Evolutionary conservation across 2,797 vertebrate genomes (phyloP), one percentile per base, ranked within the genome.

Genomic region (Chaetodon trifasciatus): DNA sequence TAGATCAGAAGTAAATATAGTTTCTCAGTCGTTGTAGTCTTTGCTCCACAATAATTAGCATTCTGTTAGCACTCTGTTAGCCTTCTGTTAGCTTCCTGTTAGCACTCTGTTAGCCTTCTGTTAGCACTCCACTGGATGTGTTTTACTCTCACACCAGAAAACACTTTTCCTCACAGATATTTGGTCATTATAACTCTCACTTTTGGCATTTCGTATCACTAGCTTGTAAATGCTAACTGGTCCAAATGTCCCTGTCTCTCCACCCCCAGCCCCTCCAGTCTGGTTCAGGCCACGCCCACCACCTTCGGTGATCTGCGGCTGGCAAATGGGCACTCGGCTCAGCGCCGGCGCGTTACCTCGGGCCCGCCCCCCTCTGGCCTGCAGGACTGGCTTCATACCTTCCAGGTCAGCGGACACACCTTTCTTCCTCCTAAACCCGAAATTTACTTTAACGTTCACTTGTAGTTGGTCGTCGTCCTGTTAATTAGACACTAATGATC

Each of bases 321-420:
- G 85, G 97, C 97, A 94, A 98, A 97, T 69, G 97, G 97, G 55
- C 97, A 96, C 84, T 97, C 97, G 5, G 97, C 97, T 76, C 97
- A 98, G 24, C 93, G 97, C 24, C 96, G 97, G 35, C 95, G 96
- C 23, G 96, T 98, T 66, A 97, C 96, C 74, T 97, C 96, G 0
- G 97, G 97, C 57, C 97, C 97, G 9, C 97, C 97, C 0, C 97
- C 97, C 0, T 93, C 96, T 0, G 97, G 97, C 79, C 96, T 98
- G 62, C 97, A 98, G 90, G 97, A 98, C 85, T 98, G 97, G 97
- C 96, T 98, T 60, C 97, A 96, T 57, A 97, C 95, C 89, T 98
- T 98, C 88, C 97, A 98, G 97, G 97, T 98, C 79, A 94, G 74
- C 21, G 28, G 11, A 0, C 11, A 39, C 60, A 12, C 4, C 11